Percentiles rank a stretch among this genome's conserved stretches.
These are phyloP conservation scores for Therioaphis trifolii DNA, from an alignment of 2,888 invertebrate species.

Conservation along the genomic window DNA sequence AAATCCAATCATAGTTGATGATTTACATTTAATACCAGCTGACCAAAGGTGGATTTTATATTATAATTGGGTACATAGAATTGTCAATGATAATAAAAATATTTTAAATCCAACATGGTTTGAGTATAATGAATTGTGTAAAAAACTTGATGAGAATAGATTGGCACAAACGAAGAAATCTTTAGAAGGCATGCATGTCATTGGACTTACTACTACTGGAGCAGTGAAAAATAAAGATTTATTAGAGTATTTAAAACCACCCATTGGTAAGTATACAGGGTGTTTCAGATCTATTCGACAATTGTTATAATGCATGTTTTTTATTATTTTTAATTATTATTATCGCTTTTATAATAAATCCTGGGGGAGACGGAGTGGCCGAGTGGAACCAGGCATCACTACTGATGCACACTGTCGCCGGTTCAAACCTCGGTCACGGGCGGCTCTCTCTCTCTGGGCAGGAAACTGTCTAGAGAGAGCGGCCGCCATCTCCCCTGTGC, in stretches of 20 bases:
- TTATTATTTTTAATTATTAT: too few species aligned
- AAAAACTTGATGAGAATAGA: slow-evolving; percentile 50
- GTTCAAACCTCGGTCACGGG: too few species aligned
- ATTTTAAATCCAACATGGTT: slow-evolving; percentile 41
- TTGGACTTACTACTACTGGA: slow-evolving; percentile 57
- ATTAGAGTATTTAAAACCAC: slow-evolving; percentile 56
- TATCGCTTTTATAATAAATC: too few species aligned
- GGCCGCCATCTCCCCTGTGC: too few species aligned
- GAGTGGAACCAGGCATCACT: too few species aligned
- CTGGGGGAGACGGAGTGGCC: too few species aligned
- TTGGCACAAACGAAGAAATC: slow-evolving; percentile 40
- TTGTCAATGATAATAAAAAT: slow-evolving; percentile 37
- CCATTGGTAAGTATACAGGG: slow-evolving; percentile 55
- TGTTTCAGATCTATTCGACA: too few species aligned
- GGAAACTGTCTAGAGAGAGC: too few species aligned
- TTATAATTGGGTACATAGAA: slow-evolving; percentile 48
- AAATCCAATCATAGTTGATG: slow-evolving; percentile 23
- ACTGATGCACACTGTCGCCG: too few species aligned
- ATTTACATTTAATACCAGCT: slow-evolving; percentile 59
- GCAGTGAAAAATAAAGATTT: slow-evolving; percentile 61
- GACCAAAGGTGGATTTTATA: slow-evolving; percentile 52
- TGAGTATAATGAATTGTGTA: slow-evolving; percentile 53
- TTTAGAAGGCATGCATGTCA: slow-evolving; percentile 47
- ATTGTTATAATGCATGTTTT: too few species aligned
- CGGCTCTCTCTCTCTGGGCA: too few species aligned